These are phyloP conservation scores for Pantherophis guttatus DNA, from an alignment of 2,113 vertebrate genomes.

Conservation along the genomic window DNA sequence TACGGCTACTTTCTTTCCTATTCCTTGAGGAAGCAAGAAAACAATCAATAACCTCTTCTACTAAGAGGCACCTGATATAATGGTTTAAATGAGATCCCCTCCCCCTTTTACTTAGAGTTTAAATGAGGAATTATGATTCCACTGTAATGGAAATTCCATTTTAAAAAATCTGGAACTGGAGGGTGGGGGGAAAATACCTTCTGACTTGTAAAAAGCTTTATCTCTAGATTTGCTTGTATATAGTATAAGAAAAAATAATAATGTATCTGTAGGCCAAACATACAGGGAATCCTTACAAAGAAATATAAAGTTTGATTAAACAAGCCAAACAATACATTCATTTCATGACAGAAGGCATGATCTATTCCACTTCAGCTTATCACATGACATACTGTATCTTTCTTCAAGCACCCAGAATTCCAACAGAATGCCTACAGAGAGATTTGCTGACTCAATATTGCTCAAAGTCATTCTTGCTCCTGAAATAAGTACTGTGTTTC, in stretches of 20 bases:
- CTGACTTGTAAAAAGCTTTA: not conserved
- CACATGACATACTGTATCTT: not conserved
- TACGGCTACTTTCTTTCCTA: not conserved
- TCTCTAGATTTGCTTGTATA: not conserved
- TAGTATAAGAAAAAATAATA: not conserved
- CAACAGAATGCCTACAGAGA: not conserved
- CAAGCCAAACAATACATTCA: not conserved
- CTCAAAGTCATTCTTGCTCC: not conserved
- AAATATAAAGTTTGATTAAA: not conserved
- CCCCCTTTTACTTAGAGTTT: not conserved
- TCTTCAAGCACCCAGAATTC: not conserved
- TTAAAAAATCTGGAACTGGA: not conserved
- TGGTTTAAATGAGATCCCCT: not conserved
- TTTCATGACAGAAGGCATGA: not conserved
- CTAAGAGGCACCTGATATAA: slow-evolving; percentile 2
- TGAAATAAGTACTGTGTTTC: not conserved
- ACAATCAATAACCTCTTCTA: slow-evolving; percentile 8
- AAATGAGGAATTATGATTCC: not conserved
- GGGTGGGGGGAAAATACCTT: not conserved
- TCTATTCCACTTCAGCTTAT: not conserved
- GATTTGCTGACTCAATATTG: not conserved
- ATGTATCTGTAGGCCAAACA: not conserved
- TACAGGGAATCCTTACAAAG: not conserved
- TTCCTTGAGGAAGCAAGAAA: not conserved
- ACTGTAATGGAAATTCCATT: not conserved